Conservation (phyloP, 2,888 invertebrate genomes). For the Salticus scenicus region DNA sequence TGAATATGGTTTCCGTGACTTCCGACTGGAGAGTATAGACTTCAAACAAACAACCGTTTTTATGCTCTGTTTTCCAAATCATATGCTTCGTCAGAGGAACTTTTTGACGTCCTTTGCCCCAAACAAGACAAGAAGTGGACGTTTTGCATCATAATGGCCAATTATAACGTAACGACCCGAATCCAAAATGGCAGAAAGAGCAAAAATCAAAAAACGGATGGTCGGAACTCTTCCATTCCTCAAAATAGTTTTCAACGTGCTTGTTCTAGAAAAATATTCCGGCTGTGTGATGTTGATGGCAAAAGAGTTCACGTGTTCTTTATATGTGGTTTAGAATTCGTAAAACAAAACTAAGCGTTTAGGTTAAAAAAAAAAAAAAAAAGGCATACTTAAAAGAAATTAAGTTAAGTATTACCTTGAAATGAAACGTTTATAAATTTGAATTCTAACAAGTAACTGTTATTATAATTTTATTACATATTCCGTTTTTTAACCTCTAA, state of each 20-base stretch:
- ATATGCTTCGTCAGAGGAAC: background rate
- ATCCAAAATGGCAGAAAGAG: background rate
- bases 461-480: no score
- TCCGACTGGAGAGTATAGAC: background rate
- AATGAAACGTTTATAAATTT: no score
- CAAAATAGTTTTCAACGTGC: background rate
- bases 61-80: slow-evolving; percentile 1
- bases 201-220: background rate
- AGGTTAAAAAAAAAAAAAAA: no score
- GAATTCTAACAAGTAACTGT: no score
- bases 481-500: no score
- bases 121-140: background rate
- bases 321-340: no score
- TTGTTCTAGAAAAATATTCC: slow-evolving; percentile 1
- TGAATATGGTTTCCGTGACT: background rate
- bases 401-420: no score
- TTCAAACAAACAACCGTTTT: background rate
- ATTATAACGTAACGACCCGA: background rate
- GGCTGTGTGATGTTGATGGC: background rate
- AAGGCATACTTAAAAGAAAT: no score
- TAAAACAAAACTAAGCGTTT: no score
- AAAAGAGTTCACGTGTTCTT: no score
- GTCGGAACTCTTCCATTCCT: background rate
- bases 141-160: slow-evolving; percentile 11
- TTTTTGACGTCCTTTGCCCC: background rate